A percentile compares a stretch with the other conserved stretches of the same genome.
Evolutionary conservation across 2,113 vertebrate species (phyloP).

Genomic region (Bombycilla garrulus): DNA sequence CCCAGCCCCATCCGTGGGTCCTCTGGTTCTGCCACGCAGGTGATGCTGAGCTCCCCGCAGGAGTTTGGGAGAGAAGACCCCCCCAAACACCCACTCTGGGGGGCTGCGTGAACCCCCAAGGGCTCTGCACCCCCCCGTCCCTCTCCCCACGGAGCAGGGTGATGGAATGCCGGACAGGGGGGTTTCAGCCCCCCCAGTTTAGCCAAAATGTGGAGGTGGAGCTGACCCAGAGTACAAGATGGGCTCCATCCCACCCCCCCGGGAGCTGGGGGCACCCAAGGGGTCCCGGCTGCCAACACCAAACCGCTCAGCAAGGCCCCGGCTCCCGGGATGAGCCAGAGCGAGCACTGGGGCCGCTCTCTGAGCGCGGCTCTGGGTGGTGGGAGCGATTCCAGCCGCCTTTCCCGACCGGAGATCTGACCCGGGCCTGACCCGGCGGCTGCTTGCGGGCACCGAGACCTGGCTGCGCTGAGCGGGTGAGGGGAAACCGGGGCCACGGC

Average conservation of each 20-base stretch:
- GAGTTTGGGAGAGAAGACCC: background rate
- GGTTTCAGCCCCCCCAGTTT: fast-evolving
- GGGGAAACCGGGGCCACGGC: background rate
- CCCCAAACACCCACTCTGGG: fast-evolving
- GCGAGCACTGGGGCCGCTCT: background rate
- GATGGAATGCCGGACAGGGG: fast-evolving
- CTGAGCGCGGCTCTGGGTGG: fast-evolving
- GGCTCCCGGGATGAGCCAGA: background rate
- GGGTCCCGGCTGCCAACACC: fast-evolving
- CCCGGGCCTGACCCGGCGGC: background rate
- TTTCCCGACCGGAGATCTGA: background rate
- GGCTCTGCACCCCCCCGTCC: fast-evolving
- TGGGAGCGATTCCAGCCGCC: background rate
- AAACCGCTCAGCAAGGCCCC: fast-evolving
- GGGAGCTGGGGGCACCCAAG: background rate
- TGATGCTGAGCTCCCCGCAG: fast-evolving
- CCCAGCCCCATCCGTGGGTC: fast-evolving
- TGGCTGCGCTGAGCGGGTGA: background rate
- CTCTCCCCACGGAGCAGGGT: fast-evolving
- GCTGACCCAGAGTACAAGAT: fast-evolving
- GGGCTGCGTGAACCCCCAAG: background rate
- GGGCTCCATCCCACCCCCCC: fast-evolving
- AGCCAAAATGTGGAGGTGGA: fast-evolving
- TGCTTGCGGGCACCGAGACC: background rate
- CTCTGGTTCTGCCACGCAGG: fast-evolving